A percentile compares a stretch with the other conserved stretches of the same genome.
Conservation (phyloP, 2,113 vertebrate genomes). For the Ailuropoda melanoleuca region DNA sequence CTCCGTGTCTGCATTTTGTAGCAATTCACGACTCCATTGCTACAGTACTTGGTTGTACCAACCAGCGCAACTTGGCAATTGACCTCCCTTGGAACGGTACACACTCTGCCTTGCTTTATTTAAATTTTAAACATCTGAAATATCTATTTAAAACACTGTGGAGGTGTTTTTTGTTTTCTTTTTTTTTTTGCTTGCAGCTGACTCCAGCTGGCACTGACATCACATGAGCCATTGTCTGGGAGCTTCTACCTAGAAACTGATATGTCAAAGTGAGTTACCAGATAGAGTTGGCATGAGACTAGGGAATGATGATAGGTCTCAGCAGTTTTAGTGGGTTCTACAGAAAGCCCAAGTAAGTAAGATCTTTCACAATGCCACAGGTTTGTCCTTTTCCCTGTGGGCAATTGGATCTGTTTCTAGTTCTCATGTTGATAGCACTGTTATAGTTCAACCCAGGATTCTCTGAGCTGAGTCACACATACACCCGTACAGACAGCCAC, state of each 20-base stretch:
- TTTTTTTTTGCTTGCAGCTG: slow-evolving; percentile 37
- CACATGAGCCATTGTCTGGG: slow-evolving; percentile 6
- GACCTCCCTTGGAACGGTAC: slow-evolving; percentile 25
- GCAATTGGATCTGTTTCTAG: not conserved
- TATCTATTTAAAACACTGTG: slow-evolving; percentile 58
- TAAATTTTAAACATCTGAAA: slow-evolving; percentile 73
- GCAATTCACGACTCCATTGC: not conserved
- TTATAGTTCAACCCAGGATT: not conserved
- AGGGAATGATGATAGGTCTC: not conserved
- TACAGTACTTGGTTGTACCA: not conserved
- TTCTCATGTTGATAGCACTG: not conserved
- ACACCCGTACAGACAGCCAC: not conserved
- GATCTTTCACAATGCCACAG: not conserved
- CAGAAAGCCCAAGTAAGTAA: not conserved
- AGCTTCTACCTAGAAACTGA: not conserved
- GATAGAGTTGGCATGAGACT: slow-evolving; percentile 17
- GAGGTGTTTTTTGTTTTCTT: not conserved
- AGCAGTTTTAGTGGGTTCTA: not conserved
- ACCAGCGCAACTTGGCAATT: not conserved
- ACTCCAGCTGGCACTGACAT: slow-evolving; percentile 60
- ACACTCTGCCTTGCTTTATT: slow-evolving; percentile 57
- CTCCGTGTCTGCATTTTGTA: not conserved
- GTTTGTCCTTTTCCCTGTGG: not conserved
- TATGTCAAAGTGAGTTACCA: slow-evolving; percentile 74
- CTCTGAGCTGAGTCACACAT: not conserved